Conservation (phyloP, 2,888 invertebrate species). For the Eucriotettix oculatus region DNA sequence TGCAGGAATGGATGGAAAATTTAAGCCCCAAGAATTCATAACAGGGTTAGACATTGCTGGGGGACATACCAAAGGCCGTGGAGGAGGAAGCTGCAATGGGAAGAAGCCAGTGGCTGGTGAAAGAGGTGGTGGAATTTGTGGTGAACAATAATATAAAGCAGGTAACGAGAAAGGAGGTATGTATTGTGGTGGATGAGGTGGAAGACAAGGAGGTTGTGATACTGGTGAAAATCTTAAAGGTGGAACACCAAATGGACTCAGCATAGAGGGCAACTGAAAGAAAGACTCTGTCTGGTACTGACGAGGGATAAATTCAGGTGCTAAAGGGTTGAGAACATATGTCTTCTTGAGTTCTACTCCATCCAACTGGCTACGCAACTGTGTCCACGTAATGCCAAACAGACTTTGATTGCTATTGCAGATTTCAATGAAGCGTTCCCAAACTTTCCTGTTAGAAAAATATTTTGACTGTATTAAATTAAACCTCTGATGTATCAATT, state of each 20-base stretch:
- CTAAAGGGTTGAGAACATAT: slow-evolving; percentile 64
- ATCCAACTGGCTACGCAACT: slow-evolving; percentile 47
- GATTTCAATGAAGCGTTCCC: slow-evolving; percentile 61
- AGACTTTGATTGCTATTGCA: slow-evolving; percentile 53
- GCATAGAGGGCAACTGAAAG: slow-evolving; percentile 14
- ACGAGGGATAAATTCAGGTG: slow-evolving; percentile 62
- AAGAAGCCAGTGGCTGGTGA: background rate
- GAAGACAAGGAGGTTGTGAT: background rate
- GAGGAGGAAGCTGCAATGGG: slow-evolving; percentile 10
- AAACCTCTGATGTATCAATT: no score
- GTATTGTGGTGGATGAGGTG: slow-evolving; percentile 1
- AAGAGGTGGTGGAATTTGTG: slow-evolving; percentile 9
- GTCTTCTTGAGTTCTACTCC: slow-evolving; percentile 58
- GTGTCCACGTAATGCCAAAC: slow-evolving; percentile 53
- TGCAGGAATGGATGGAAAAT: background rate
- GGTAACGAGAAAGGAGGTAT: slow-evolving; percentile 1
- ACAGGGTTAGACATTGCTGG: background rate
- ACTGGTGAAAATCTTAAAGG: slow-evolving; percentile 1
- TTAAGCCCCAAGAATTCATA: background rate
- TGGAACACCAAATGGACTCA: slow-evolving; percentile 9
- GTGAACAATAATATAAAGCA: slow-evolving; percentile 10
- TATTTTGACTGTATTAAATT: background rate
- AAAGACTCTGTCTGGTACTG: slow-evolving; percentile 25
- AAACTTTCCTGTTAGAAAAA: slow-evolving; percentile 40
- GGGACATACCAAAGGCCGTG: slow-evolving; percentile 1